Conservation (phyloP, 2,888 invertebrate genomes). For the Tetheella fluctuosa region DNA sequence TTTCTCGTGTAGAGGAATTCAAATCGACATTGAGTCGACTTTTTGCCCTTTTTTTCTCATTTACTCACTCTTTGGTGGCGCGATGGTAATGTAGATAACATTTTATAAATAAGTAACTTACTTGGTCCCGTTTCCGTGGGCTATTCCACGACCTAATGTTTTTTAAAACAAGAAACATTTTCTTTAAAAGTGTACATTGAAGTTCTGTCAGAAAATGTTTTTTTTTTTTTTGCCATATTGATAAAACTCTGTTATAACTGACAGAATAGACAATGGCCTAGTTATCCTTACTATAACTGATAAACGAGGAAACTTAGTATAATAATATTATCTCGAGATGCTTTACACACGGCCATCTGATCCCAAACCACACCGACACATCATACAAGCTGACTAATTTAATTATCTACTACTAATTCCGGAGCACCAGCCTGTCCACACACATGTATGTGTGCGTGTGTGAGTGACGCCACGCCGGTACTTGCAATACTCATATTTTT, state of each 20-base stretch:
- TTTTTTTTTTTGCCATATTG: background rate
- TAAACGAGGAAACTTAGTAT: too few species aligned
- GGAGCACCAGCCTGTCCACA: too few species aligned
- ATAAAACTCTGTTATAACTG: background rate
- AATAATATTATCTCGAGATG: too few species aligned
- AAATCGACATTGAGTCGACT: slow-evolving; percentile 29
- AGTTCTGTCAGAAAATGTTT: background rate
- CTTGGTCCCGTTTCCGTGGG: background rate
- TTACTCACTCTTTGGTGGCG: slow-evolving; percentile 20
- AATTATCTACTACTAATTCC: too few species aligned
- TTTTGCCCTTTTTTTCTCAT: slow-evolving; percentile 22
- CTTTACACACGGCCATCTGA: too few species aligned
- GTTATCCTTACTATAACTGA: too few species aligned
- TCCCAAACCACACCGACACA: too few species aligned
- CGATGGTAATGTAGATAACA: slow-evolving; percentile 31
- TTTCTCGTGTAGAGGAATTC: slow-evolving; percentile 31
- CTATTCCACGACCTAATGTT: slow-evolving; percentile 5
- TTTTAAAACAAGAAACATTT: slow-evolving; percentile 2
- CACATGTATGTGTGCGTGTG: too few species aligned
- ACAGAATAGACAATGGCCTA: too few species aligned
- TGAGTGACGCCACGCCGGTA: too few species aligned
- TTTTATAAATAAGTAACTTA: slow-evolving; percentile 31
- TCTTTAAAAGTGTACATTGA: background rate
- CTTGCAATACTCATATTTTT: too few species aligned
- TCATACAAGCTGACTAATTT: too few species aligned